Conservation (phyloP, 1,140 invertebrate genomes). For the Drosophila sp. region DNA sequence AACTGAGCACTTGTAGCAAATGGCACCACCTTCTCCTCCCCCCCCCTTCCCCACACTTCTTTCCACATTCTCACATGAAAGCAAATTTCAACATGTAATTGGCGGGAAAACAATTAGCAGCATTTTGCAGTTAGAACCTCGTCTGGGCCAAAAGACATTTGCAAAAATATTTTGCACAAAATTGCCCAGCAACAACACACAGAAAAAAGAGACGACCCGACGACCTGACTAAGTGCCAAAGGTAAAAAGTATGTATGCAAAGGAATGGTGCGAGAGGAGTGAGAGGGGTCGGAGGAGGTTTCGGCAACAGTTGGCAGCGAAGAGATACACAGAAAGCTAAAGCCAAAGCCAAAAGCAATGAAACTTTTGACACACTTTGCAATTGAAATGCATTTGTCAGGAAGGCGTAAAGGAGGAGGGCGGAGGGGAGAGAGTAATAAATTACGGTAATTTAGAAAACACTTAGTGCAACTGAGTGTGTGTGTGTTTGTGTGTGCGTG, state of each 20-base stretch:
- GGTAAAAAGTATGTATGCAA: conserved; percentile 36
- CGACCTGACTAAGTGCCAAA: conserved; percentile 58
- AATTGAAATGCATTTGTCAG: conserved; percentile 55
- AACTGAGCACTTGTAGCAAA: conserved; percentile 58
- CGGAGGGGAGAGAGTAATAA: conserved; percentile 45
- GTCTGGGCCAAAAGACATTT: conserved; percentile 3
- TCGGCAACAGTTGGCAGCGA: conserved; percentile 55
- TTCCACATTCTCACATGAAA: conserved; percentile 8
- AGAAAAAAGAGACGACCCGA: conserved; percentile 23
- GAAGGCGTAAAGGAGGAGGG: conserved; percentile 1
- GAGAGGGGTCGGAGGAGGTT: neutral
- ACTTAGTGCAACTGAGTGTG: conserved; percentile 39
- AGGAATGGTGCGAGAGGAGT: neutral
- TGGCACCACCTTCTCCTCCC: conserved; percentile 16
- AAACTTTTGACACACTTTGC: conserved; percentile 66
- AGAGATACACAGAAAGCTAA: conserved; percentile 5
- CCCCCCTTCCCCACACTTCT: neutral
- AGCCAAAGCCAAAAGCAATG: conserved; percentile 53
- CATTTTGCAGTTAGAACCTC: conserved; percentile 52
- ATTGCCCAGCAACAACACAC: conserved; percentile 51
- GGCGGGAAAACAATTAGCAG: conserved; percentile 74
- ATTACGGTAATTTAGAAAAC: conserved; percentile 75
- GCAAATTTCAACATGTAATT: conserved; percentile 69
- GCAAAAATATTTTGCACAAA: conserved; percentile 51
- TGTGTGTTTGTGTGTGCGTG: neutral